A percentile compares a stretch with the other conserved stretches of the same genome.
Conservation (phyloP, 2,113 vertebrate species). For the Nettapus auritus region DNA sequence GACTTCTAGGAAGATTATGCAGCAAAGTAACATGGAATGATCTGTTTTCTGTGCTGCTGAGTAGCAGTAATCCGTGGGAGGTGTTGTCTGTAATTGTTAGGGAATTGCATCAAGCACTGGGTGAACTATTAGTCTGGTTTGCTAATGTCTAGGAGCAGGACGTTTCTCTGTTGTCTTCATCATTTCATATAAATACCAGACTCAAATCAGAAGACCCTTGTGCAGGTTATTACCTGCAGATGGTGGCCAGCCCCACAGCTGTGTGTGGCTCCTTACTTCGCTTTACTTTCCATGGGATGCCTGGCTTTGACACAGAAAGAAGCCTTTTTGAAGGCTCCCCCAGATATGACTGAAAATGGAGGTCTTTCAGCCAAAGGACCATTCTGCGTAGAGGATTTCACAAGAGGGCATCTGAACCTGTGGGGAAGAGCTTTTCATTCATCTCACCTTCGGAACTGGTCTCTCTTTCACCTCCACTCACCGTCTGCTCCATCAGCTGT, state of each 20-base stretch:
- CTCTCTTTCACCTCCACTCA: neutral
- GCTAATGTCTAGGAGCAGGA: neutral
- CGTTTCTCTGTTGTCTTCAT: neutral
- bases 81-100: neutral
- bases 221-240: neutral
- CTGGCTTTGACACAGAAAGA: neutral
- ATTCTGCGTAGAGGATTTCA: neutral
- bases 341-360: neutral
- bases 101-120: neutral
- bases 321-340: neutral
- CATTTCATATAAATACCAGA: neutral
- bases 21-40: neutral
- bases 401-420: neutral
- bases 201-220: fast-evolving
- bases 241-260: neutral
- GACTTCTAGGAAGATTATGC: neutral
- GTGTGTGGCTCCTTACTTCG: neutral
- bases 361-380: neutral
- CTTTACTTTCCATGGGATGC: fast-evolving
- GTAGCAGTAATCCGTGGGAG: neutral
- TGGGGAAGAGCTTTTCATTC: neutral
- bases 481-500: fast-evolving
- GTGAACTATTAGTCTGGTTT: neutral
- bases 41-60: neutral
- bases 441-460: neutral